Percentiles rank a stretch among this genome's conserved stretches.
Evolutionary conservation across 2,888 invertebrate genomes (phyloP).

Genomic region (Brassicogethes aeneus): DNA sequence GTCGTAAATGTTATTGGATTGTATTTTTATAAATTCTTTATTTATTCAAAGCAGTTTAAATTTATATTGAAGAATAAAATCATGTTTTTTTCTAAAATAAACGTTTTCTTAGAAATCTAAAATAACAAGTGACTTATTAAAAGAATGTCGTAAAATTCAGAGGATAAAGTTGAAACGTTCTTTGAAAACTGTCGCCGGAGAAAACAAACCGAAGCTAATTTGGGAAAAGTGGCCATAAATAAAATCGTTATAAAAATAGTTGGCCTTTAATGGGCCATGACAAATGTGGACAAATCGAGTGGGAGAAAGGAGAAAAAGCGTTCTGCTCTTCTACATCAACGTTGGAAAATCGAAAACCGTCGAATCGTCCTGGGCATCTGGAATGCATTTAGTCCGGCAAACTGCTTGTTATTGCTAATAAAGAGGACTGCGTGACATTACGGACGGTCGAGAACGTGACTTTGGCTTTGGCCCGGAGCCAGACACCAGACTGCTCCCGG

Average conservation of each 20-base stretch:
- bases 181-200: not conserved
- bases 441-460: slow-evolving; percentile 32
- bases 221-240: not conserved
- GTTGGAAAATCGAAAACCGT: not conserved
- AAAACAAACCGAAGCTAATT: not conserved
- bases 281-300: not conserved
- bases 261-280: not conserved
- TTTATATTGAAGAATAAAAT: no score
- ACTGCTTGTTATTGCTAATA: slow-evolving; percentile 34
- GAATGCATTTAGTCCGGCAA: slow-evolving; percentile 29
- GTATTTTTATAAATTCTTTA: no score
- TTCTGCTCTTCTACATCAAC: no score
- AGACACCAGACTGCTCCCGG: not conserved
- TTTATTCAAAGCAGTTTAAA: no score
- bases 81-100: no score
- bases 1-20: no score
- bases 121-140: no score
- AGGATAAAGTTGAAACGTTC: no score
- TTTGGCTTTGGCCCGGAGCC: slow-evolving; percentile 9
- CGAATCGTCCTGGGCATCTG: slow-evolving; percentile 17
- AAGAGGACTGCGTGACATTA: slow-evolving; percentile 30
- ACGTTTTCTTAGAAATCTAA: no score
- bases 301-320: no score
- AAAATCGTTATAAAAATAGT: not conserved
- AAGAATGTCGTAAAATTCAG: no score